phyloP scores from a whole-genome alignment of 2,888 invertebrate species.

The Cephus nigrinus region DNA sequence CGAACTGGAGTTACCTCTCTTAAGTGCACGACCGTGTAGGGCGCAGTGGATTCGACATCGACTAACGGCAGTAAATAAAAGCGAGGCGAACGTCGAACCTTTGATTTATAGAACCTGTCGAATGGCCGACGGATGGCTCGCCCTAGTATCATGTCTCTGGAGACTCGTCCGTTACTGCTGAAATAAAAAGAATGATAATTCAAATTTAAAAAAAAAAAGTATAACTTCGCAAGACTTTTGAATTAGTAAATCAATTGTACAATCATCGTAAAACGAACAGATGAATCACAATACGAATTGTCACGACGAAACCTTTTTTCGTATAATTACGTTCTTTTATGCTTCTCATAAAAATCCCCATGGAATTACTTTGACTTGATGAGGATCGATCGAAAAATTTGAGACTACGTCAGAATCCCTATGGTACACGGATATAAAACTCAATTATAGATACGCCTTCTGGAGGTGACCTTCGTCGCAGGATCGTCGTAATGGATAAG shows the following conservation, averaged over 20 bases:
- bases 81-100: conserved; percentile 29
- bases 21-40: conserved; percentile 29
- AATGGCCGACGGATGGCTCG: conserved; percentile 21
- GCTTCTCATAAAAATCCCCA: background rate
- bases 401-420: background rate
- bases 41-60: conserved; percentile 25
- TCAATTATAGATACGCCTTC: background rate
- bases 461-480: background rate
- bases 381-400: background rate
- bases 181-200: conserved; percentile 23
- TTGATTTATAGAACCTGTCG: conserved; percentile 42
- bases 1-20: conserved; percentile 5
- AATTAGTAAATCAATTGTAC: background rate
- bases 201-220: conserved; percentile 23
- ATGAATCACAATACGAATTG: background rate
- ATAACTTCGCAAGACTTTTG: background rate
- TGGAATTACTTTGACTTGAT: background rate
- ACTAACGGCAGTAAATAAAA: conserved; percentile 23
- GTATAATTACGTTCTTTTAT: background rate
- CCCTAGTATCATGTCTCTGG: conserved; percentile 19
- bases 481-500: background rate
- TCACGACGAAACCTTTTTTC: background rate
- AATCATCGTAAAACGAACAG: background rate
- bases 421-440: background rate
- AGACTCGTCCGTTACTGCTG: conserved; percentile 35